Evolutionary conservation across 1,140 invertebrate genomes (phyloP).

Genomic region (Drosophila pallidifrons): DNA sequence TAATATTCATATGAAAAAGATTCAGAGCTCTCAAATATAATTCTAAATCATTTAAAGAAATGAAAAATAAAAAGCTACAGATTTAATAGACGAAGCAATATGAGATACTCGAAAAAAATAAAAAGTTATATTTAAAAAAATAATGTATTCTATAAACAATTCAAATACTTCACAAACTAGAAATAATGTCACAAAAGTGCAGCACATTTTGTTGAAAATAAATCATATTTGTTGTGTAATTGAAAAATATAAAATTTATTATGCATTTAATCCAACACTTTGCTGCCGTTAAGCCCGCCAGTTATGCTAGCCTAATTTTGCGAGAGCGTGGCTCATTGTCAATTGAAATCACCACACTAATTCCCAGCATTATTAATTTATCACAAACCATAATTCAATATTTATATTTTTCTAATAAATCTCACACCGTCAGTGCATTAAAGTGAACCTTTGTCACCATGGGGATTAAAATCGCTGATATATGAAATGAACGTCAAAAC

Average conservation of each 20-base stretch:
- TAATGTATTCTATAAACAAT: too few relatives aligned
- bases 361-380: background rate
- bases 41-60: too few relatives aligned
- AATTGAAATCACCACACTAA: background rate
- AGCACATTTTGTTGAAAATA: too few relatives aligned
- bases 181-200: too few relatives aligned
- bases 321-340: background rate
- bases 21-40: background rate
- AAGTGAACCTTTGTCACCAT: background rate
- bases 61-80: too few relatives aligned
- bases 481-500: conserved; percentile 2
- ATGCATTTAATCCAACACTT: background rate
- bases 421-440: background rate
- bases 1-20: too few relatives aligned
- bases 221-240: too few relatives aligned
- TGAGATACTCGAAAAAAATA: too few relatives aligned
- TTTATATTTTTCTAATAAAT: conserved; percentile 1
- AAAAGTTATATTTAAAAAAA: too few relatives aligned
- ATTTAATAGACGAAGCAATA: too few relatives aligned
- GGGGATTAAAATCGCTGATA: conserved; percentile 8
- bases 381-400: background rate
- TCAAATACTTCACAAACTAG: too few relatives aligned
- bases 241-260: background rate
- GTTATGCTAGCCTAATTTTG: background rate
- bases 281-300: too few relatives aligned